Base-by-base conservation (phyloP, 2,888 invertebrate species). In the Adineta ricciae region DNA sequence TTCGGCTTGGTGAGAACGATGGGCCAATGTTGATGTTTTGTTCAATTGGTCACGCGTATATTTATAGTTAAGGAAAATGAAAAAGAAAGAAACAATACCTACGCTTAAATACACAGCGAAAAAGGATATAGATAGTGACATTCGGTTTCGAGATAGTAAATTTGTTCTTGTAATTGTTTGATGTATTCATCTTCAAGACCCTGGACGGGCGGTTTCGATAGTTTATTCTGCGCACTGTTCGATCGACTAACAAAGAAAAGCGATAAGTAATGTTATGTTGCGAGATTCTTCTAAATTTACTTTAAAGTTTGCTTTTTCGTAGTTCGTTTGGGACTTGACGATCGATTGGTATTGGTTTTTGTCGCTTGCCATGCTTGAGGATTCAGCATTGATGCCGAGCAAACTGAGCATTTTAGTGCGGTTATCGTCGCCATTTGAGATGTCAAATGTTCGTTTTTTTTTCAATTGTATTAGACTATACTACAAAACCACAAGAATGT, bases 101-200 rank as follows among this genome's bases (percentile, higher is more conserved):
- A 46, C 46, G 5, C 11, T 46, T 11, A 46, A 46, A 46, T 11
- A 46, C 5, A 46, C 11, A 46, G 46, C 5, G 11, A 52, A 21
- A 52, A 52, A 52, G 52, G 52, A 52, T 52, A 52, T 52, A 52
- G 52, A 87, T 89, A 90, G 86, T 89, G 90, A 32, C 90, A 88
- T 85, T 90, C 90, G 56, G 90, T 88, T 85, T 90, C 90, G 64
- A 90, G 87, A 87, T 90, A 90, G 86, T 90, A 90, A 64, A 90
- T 89, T 86, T 90, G 90, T 86, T 90, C 90, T 86, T 90, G 90
- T 32, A 90, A 87, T 86, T 90, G 90, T 85, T 90, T 90, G 54
- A 90, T 90, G 87, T 90, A 90, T 84, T 90, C 90, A 19, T 64
- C 64, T 52, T 85, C 85, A 7, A 85, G 49, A 38, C 83, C 64